These are phyloP conservation scores for pig (Sus scrofa) DNA, from an alignment of 2,113 vertebrate genomes.

Conservation along the genomic window T2T-Sscrofa CM000812.6:145189001-145189500, in stretches of 20 bases:
- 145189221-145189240: slow-evolving; percentile 17
- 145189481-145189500: slow-evolving; percentile 1
- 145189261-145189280: neutral
- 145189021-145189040: slow-evolving; percentile 35
- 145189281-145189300: neutral
- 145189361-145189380: neutral
- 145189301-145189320: neutral
- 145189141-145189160: slow-evolving; percentile 33
- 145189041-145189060: neutral
- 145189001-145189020: slow-evolving; percentile 63
- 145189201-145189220: slow-evolving; percentile 38
- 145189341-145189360: neutral
- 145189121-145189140: slow-evolving; percentile 25
- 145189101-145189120: slow-evolving; percentile 29
- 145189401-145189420: neutral
- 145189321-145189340: neutral
- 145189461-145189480: neutral
- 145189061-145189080: slow-evolving; percentile 40
- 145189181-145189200: slow-evolving; percentile 40
- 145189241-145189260: neutral
- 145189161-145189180: neutral
- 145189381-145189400: neutral
- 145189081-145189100: slow-evolving; percentile 19
- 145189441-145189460: slow-evolving; percentile 8
- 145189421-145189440: neutral